Evolutionary conservation across 2,888 invertebrate species (phyloP).

Genomic region (Trissonchulus sp.): DNA sequence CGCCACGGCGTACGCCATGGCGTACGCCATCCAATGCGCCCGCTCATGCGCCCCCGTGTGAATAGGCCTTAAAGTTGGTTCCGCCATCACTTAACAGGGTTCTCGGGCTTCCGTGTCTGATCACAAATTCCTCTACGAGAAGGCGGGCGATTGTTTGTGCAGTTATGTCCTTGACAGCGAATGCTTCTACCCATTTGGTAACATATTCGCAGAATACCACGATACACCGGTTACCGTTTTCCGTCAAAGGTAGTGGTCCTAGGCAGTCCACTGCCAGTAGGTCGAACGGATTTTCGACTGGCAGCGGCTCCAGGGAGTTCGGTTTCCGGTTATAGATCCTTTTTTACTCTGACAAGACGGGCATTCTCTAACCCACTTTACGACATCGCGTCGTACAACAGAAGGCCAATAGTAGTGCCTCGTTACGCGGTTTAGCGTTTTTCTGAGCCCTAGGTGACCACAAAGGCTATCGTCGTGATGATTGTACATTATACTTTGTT

Average conservation of each 20-base stretch:
- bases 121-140: slow-evolving; percentile 34
- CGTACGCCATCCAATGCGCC: too few species aligned
- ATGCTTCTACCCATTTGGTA: slow-evolving; percentile 37
- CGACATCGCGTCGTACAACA: too few species aligned
- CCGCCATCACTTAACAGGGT: slow-evolving; percentile 37
- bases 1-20: too few species aligned
- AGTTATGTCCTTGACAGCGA: slow-evolving; percentile 44
- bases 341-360: slow-evolving; percentile 35
- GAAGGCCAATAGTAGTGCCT: too few species aligned
- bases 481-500: too few species aligned
- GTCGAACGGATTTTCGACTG: slow-evolving; percentile 37
- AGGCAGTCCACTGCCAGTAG: slow-evolving; percentile 37
- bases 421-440: too few species aligned
- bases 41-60: too few species aligned
- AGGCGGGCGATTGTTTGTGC: slow-evolving; percentile 42
- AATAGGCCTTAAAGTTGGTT: too few species aligned
- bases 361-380: slow-evolving; percentile 31
- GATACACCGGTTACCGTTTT: slow-evolving; percentile 36
- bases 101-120: slow-evolving; percentile 35
- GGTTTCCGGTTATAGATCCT: background rate
- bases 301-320: slow-evolving; percentile 28
- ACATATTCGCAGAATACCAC: slow-evolving; percentile 35
- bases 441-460: too few species aligned
- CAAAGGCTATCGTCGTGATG: too few species aligned
- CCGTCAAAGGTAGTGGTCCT: slow-evolving; percentile 37